These are phyloP conservation scores for Hymenopus coronatus DNA, from an alignment of 2,888 invertebrate species.

Conservation along the genomic window DNA sequence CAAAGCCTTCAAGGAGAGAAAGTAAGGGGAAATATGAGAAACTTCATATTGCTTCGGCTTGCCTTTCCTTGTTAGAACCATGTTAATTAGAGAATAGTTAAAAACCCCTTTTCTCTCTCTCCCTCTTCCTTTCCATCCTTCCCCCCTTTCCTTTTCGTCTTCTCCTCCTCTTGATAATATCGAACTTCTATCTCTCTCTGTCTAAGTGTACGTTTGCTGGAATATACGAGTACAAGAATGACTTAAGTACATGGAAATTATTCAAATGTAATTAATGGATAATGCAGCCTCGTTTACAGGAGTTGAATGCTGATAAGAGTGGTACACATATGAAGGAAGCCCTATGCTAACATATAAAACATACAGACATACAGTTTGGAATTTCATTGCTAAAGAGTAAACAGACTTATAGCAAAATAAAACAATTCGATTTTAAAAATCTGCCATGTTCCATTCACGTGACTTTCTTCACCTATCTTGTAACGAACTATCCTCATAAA, in stretches of 20 bases:
- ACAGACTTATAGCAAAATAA: too few relatives aligned
- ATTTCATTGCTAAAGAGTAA: too few relatives aligned
- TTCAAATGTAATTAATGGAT: not conserved
- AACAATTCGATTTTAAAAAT: too few relatives aligned
- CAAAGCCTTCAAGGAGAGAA: conserved; percentile 8
- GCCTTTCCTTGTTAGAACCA: conserved; percentile 28
- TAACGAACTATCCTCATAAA: too few relatives aligned
- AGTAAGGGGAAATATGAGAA: conserved; percentile 39
- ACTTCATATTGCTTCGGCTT: conserved; percentile 24
- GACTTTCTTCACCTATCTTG: too few relatives aligned
- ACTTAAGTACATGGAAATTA: not conserved
- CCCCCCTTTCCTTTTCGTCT: not conserved
- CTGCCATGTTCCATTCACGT: too few relatives aligned
- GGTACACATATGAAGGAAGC: too few relatives aligned
- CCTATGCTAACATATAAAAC: too few relatives aligned
- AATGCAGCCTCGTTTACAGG: too few relatives aligned
- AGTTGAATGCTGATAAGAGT: too few relatives aligned
- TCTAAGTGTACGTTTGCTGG: not conserved
- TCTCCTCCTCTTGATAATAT: conserved; percentile 14
- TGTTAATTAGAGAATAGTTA: conserved; percentile 32
- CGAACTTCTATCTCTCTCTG: conserved; percentile 2
- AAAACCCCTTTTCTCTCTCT: conserved; percentile 14
- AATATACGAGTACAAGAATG: not conserved
- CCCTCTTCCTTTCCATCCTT: not conserved
- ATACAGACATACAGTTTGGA: too few relatives aligned